These are phyloP conservation scores for Mactromeris polynyma DNA, from an alignment of 2,888 invertebrate genomes.

Conservation along the genomic window DNA sequence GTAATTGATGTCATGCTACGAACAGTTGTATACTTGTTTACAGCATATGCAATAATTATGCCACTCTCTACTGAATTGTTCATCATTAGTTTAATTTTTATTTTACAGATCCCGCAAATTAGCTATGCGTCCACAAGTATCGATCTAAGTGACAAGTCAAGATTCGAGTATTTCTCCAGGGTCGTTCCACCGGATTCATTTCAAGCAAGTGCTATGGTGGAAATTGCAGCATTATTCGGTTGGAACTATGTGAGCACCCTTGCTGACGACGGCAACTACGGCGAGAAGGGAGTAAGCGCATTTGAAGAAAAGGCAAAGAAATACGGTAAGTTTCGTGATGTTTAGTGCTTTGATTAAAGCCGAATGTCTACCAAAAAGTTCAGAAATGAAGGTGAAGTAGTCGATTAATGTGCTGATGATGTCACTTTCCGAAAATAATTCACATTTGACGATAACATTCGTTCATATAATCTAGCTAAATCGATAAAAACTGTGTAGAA, in stretches of 20 bases:
- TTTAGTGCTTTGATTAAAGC: too few species aligned
- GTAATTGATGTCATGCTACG: too few species aligned
- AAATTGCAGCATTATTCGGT: conserved; percentile 90
- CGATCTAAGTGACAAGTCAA: conserved; percentile 91
- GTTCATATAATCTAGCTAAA: too few species aligned
- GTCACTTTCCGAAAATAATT: too few species aligned
- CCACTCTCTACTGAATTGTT: neutral
- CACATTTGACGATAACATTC: too few species aligned
- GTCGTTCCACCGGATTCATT: conserved; percentile 88
- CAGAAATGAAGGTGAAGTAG: too few species aligned
- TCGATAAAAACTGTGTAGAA: too few species aligned
- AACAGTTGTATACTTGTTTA: too few species aligned
- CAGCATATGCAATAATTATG: too few species aligned
- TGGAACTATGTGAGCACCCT: conserved; percentile 93
- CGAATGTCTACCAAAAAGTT: too few species aligned
- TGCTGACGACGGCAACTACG: conserved; percentile 93
- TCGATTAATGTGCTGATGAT: too few species aligned
- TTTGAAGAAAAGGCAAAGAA: conserved; percentile 85
- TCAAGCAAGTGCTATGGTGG: conserved; percentile 90
- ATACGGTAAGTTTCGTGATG: conserved; percentile 83
- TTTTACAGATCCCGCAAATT: conserved; percentile 91
- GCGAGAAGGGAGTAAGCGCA: conserved; percentile 90
- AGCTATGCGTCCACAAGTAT: conserved; percentile 91
- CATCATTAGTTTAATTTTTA: neutral
- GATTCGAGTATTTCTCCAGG: conserved; percentile 92